Evolutionary conservation across 2,888 invertebrate species (phyloP).

Genomic region (Ornithoptera priamus): DNA sequence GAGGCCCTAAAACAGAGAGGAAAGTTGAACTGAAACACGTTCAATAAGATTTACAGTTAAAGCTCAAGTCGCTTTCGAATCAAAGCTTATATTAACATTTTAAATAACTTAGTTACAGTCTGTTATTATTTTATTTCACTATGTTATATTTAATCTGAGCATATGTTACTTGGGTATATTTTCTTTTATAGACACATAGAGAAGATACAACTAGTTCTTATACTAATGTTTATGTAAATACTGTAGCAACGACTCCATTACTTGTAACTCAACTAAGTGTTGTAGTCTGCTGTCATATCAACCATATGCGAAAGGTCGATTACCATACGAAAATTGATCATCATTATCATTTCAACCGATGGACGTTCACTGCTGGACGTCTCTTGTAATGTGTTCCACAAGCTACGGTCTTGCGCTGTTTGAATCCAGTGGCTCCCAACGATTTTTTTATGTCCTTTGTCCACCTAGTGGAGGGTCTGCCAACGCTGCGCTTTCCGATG

Average conservation of each 20-base stretch:
- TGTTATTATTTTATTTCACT: too few species aligned
- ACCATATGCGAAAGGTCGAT: neutral
- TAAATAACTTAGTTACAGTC: too few species aligned
- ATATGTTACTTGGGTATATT: too few species aligned
- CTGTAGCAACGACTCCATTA: neutral
- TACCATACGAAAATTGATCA: neutral
- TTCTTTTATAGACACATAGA: neutral
- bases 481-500: too few species aligned
- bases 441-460: too few species aligned
- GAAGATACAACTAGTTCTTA: neutral
- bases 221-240: neutral
- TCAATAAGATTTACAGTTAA: conserved; percentile 46
- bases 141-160: too few species aligned
- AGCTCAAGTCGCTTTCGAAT: conserved; percentile 63
- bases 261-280: neutral
- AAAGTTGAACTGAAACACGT: conserved; percentile 57
- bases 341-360: too few species aligned
- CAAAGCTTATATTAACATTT: conserved; percentile 34
- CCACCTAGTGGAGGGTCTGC: too few species aligned
- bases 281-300: neutral
- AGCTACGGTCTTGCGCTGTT: too few species aligned
- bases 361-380: too few species aligned
- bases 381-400: too few species aligned
- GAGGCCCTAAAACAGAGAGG: conserved; percentile 66
- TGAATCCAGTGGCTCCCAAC: too few species aligned